Evolutionary conservation across 1,140 invertebrate species (phyloP).

Genomic region (Nebria ingens): DNA sequence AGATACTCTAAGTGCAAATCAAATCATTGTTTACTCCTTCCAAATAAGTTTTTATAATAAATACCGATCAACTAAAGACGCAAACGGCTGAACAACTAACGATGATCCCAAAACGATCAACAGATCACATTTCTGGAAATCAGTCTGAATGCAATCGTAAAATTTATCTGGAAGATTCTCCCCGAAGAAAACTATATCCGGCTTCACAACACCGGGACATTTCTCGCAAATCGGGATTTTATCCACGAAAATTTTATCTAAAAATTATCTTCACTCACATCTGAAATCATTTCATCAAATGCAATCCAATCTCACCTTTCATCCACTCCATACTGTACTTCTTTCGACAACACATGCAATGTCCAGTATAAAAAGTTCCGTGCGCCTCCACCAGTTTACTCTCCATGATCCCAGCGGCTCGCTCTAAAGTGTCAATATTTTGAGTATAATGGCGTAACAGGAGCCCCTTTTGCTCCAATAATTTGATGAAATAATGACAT

Average conservation of each 20-base stretch:
- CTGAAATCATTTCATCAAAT: background rate
- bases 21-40: conserved; percentile 10
- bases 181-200: conserved; percentile 92
- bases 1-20: conserved; percentile 49
- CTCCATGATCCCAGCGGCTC: conserved; percentile 71
- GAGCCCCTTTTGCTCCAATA: conserved; percentile 69
- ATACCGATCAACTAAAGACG: conserved; percentile 73
- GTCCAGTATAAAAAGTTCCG: conserved; percentile 82
- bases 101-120: conserved; percentile 94
- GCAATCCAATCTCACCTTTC: conserved; percentile 23
- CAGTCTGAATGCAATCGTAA: conserved; percentile 49
- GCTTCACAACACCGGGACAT: conserved; percentile 71
- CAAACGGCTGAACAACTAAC: conserved; percentile 89
- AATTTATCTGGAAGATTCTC: conserved; percentile 75
- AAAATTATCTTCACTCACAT: conserved; percentile 23
- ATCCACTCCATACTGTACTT: conserved; percentile 73
- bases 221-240: conserved; percentile 63
- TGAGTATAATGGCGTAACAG: conserved; percentile 79
- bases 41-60: conserved; percentile 13
- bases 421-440: conserved; percentile 90
- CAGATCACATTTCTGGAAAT: conserved; percentile 82
- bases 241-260: conserved; percentile 63
- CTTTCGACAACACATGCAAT: conserved; percentile 68
- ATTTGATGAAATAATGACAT: conserved; percentile 73
- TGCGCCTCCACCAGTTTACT: conserved; percentile 89